Percentiles rank a stretch among this genome's conserved stretches.
Evolutionary conservation across 2,797 vertebrate genomes (phyloP).

Genomic region (Tinamus major): DNA sequence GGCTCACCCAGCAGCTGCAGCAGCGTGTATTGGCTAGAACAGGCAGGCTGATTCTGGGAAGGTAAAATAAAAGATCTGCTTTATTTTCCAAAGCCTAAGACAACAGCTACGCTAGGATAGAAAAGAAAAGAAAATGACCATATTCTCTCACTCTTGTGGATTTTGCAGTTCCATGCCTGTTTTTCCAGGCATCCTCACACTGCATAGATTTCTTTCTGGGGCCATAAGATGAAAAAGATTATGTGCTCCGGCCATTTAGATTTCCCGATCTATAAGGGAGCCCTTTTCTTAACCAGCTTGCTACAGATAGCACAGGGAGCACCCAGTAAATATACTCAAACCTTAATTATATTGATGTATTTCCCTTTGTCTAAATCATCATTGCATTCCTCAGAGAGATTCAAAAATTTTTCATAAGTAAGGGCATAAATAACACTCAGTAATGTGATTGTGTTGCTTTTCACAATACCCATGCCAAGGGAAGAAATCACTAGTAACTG

Average conservation of each 20-base stretch:
- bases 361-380: not conserved
- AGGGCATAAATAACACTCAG: not conserved
- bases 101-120: not conserved
- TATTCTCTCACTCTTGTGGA: not conserved
- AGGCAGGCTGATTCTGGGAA: not conserved
- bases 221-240: not conserved
- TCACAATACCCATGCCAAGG: not conserved
- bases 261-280: not conserved
- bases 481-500: not conserved
- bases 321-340: not conserved
- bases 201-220: not conserved
- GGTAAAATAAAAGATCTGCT: not conserved
- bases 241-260: not conserved
- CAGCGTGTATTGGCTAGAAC: rapidly evolving
- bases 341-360: rapidly evolving
- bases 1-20: not conserved
- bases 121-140: not conserved
- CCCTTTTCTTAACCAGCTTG: not conserved
- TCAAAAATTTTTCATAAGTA: not conserved
- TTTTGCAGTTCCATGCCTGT: not conserved
- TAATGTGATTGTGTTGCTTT: not conserved
- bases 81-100: not conserved
- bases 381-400: not conserved
- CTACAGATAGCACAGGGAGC: not conserved
- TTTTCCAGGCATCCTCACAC: not conserved